These are phyloP conservation scores for Enoplosus armatus DNA, from an alignment of 2,797 vertebrate genomes.

Conservation along the genomic window DNA sequence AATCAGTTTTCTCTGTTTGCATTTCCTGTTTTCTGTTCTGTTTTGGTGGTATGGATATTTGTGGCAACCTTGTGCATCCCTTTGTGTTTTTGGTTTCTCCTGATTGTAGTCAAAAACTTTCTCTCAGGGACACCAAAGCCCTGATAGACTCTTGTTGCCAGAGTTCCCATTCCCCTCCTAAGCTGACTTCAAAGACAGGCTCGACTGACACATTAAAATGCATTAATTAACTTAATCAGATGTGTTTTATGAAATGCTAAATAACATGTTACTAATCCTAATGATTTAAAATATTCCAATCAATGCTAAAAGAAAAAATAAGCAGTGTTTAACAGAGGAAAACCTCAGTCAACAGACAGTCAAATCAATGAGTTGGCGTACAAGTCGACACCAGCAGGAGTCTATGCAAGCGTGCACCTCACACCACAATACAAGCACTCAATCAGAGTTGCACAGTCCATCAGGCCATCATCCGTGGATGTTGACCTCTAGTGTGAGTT, in stretches of 20 bases:
- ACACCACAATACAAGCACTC: background rate
- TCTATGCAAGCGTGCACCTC: background rate
- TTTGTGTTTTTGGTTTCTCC: slow-evolving; percentile 14
- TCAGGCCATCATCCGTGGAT: background rate
- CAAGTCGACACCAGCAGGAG: slow-evolving; percentile 7
- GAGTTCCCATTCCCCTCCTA: background rate
- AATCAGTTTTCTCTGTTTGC: slow-evolving; percentile 21
- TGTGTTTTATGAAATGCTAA: slow-evolving; percentile 26
- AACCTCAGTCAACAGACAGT: slow-evolving; percentile 19
- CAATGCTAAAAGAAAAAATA: background rate
- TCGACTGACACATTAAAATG: slow-evolving; percentile 10
- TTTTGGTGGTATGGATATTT: slow-evolving; percentile 19
- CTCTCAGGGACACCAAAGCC: background rate
- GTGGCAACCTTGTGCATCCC: background rate
- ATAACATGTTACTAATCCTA: background rate
- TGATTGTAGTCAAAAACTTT: background rate
- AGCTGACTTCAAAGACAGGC: background rate
- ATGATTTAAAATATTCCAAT: slow-evolving; percentile 32
- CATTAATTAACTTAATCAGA: slow-evolving; percentile 16
- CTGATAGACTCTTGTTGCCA: background rate
- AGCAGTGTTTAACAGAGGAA: background rate
- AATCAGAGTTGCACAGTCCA: slow-evolving; percentile 18
- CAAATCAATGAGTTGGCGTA: slow-evolving; percentile 2
- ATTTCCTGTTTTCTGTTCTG: slow-evolving; percentile 15
- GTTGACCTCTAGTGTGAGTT: slow-evolving; percentile 19